A percentile compares a stretch with the other conserved stretches of the same genome.
Conservation (phyloP, 1,140 invertebrate species). For the Apis dorsata region DNA sequence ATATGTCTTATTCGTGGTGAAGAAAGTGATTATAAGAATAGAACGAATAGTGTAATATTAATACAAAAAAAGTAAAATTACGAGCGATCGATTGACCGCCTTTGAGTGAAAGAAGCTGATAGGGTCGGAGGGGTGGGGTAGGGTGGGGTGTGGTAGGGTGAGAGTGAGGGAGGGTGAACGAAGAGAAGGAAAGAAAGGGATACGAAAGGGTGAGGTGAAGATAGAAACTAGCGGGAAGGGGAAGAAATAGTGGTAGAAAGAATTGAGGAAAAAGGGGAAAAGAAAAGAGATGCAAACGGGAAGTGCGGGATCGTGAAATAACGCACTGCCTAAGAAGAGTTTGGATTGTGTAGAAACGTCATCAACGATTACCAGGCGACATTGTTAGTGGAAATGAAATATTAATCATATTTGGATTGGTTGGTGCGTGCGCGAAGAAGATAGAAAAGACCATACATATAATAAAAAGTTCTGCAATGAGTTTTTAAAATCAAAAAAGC, state of each 20-base stretch:
- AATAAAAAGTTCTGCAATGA: constrained; percentile 6
- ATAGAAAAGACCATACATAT: background rate
- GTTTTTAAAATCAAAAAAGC: background rate
- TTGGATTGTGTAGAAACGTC: constrained; percentile 27
- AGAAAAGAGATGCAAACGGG: constrained; percentile 9
- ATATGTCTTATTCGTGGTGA: constrained; percentile 6
- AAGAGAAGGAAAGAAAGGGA: constrained; percentile 13
- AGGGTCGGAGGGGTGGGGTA: background rate
- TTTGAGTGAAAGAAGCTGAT: background rate
- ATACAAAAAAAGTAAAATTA: constrained; percentile 18
- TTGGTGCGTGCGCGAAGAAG: constrained; percentile 39
- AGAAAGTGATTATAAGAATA: background rate
- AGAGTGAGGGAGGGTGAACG: constrained; percentile 30
- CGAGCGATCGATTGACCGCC: background rate
- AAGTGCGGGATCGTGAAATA: constrained; percentile 46
- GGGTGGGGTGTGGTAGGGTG: constrained; percentile 4
- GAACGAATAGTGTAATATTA: constrained; percentile 35
- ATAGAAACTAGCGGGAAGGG: constrained; percentile 29
- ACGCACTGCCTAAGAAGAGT: constrained; percentile 38
- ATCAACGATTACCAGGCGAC: constrained; percentile 67
- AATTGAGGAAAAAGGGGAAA: no score
- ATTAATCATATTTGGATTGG: constrained; percentile 69
- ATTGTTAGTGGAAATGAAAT: constrained; percentile 74
- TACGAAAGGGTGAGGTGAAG: constrained; percentile 32
- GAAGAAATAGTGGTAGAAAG: background rate